Evolutionary conservation across 2,888 invertebrate genomes (phyloP).

Genomic region (Myopa testacea): DNA sequence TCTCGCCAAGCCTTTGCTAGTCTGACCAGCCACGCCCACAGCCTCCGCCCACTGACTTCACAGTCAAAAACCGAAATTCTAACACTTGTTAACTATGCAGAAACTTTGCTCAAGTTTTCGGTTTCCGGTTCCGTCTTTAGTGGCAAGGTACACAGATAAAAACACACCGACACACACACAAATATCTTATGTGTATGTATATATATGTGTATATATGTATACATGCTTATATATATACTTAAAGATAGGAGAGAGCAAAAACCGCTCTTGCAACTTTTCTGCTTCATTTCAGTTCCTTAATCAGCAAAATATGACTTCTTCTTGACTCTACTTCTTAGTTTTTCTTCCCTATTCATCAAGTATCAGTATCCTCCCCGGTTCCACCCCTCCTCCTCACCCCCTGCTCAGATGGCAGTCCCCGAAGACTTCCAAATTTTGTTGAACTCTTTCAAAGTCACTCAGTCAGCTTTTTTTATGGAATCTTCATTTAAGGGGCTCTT

Average conservation of each 20-base stretch:
- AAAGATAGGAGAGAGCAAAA: neutral
- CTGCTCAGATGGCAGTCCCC: no score
- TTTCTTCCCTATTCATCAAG: neutral
- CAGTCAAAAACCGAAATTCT: neutral
- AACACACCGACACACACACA: neutral
- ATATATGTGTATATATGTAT: no score
- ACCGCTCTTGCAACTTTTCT: neutral
- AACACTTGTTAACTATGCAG: neutral
- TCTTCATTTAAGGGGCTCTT: no score
- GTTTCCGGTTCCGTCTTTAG: neutral
- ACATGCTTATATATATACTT: no score
- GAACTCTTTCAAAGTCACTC: no score
- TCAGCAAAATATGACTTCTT: neutral
- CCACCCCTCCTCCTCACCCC: no score
- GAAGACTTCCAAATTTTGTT: no score
- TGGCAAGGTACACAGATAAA: neutral
- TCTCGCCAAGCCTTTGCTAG: no score
- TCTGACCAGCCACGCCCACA: neutral
- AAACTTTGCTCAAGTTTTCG: slow-evolving; percentile 16
- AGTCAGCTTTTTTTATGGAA: no score
- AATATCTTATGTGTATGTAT: no score
- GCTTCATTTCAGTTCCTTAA: neutral
- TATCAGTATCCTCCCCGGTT: no score
- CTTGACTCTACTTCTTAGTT: neutral
- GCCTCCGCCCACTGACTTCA: neutral